Evolutionary conservation across 2,888 invertebrate species (phyloP).

Genomic region (Eupithecia tripunctaria): DNA sequence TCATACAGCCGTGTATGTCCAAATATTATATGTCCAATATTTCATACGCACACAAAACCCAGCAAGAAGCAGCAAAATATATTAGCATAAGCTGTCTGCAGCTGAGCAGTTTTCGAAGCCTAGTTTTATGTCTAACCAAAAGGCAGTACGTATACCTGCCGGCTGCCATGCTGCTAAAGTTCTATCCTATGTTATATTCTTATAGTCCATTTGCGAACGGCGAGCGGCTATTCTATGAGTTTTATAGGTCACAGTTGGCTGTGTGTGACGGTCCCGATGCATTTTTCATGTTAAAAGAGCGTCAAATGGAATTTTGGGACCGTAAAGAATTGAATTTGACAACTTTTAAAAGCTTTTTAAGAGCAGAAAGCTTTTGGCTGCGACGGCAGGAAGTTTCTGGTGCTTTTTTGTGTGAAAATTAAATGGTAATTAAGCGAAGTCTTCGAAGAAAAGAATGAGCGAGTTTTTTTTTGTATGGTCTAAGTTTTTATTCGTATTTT

Average conservation of each 20-base stretch:
- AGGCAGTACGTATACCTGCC: neutral
- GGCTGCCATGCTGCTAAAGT: neutral
- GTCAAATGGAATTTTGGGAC: slow-evolving; percentile 33
- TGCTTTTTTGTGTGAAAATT: slow-evolving; percentile 10
- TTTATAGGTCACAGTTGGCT: slow-evolving; percentile 58
- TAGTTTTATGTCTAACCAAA: neutral
- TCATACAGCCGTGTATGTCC: too few relatives aligned
- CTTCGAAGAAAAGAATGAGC: neutral
- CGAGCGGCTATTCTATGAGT: slow-evolving; percentile 44
- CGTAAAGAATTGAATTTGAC: slow-evolving; percentile 35
- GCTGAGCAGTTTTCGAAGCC: neutral
- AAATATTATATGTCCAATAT: too few relatives aligned
- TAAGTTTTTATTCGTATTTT: neutral
- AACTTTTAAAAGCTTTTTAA: slow-evolving; percentile 30
- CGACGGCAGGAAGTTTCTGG: slow-evolving; percentile 7
- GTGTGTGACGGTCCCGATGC: slow-evolving; percentile 32
- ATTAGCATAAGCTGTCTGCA: too few relatives aligned
- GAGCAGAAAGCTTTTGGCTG: slow-evolving; percentile 18
- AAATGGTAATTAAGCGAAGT: slow-evolving; percentile 5
- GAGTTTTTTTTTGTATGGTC: neutral
- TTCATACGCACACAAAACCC: too few relatives aligned
- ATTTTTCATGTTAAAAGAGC: slow-evolving; percentile 40
- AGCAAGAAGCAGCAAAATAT: too few relatives aligned
- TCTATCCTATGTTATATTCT: slow-evolving; percentile 7
- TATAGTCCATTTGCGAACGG: slow-evolving; percentile 29